These are phyloP conservation scores for Tetranychus urticae DNA, from an alignment of 1,140 invertebrate genomes.

Conservation along the genomic window DNA sequence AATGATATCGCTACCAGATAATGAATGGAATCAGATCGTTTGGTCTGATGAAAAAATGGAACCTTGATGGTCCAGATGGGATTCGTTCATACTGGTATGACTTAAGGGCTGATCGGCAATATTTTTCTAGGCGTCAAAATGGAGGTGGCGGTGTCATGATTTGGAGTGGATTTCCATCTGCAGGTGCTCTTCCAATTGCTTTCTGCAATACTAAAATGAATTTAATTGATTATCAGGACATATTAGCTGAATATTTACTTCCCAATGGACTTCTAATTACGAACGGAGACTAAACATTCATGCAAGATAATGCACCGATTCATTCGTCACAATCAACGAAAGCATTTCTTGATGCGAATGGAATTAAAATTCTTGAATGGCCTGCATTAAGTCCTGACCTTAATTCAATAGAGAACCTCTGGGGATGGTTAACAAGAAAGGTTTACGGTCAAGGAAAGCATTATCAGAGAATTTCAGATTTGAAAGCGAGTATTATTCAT, in stretches of 20 bases:
- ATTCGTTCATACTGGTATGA: slow-evolving; percentile 3
- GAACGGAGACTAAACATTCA: slow-evolving; percentile 6
- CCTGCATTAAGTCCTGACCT: not conserved
- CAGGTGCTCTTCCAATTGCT: not conserved
- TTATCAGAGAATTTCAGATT: not conserved
- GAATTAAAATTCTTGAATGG: not conserved
- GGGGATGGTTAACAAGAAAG: not conserved
- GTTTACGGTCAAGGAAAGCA: not conserved
- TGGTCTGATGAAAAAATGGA: slow-evolving; percentile 11
- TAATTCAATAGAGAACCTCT: slow-evolving; percentile 4
- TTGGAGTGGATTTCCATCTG: not conserved
- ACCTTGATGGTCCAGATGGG: slow-evolving; percentile 11
- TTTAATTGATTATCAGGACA: not conserved
- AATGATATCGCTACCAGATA: not conserved
- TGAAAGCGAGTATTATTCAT: not conserved
- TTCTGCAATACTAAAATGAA: not conserved
- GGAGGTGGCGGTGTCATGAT: slow-evolving; percentile 8
- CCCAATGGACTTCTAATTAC: not conserved
- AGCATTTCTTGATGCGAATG: not conserved
- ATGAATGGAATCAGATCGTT: not conserved
- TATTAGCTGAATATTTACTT: not conserved
- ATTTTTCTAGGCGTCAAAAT: not conserved
- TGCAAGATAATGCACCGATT: slow-evolving; percentile 20
- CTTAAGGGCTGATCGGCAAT: not conserved
- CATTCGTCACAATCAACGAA: slow-evolving; percentile 13